These are phyloP conservation scores for Polypedilum vanderplanki DNA, from an alignment of 1,140 invertebrate genomes.

Conservation along the genomic window DNA sequence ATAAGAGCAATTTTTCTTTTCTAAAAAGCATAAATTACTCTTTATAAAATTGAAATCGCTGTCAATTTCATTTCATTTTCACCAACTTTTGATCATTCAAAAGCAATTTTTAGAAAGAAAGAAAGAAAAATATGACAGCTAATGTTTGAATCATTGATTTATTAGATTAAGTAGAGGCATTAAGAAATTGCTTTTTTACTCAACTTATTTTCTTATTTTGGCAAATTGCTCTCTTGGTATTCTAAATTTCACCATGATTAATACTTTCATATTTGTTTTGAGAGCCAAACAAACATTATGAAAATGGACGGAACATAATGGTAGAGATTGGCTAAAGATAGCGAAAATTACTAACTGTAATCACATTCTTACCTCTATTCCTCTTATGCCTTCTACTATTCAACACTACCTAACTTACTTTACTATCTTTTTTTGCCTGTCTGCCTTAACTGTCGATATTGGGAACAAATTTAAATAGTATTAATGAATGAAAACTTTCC, in stretches of 20 bases:
- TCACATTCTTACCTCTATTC: not conserved
- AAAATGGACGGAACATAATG: not conserved
- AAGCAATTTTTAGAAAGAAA: too few species aligned
- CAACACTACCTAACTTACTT: not conserved
- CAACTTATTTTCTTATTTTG: not conserved
- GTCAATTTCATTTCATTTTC: too few species aligned
- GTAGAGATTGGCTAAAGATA: not conserved
- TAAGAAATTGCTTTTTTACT: too few species aligned
- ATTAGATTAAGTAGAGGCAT: too few species aligned
- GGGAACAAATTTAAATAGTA: not conserved
- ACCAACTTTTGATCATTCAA: too few species aligned
- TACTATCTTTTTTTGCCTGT: not conserved
- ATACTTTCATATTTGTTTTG: slow-evolving; percentile 13
- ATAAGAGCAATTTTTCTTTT: too few species aligned
- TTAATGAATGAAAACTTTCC: slow-evolving; percentile 15
- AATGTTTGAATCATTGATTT: too few species aligned
- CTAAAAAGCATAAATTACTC: too few species aligned
- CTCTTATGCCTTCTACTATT: not conserved
- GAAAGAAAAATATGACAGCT: too few species aligned
- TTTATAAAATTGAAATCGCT: too few species aligned
- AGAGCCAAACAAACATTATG: not conserved
- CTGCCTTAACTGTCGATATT: slow-evolving; percentile 9
- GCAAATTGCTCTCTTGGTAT: not conserved
- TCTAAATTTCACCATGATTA: not conserved
- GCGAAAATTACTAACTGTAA: slow-evolving; percentile 18